A percentile compares a stretch with the other conserved stretches of the same genome.
Conservation (phyloP, 2,888 invertebrate species). For the Dryococelus australis region DNA sequence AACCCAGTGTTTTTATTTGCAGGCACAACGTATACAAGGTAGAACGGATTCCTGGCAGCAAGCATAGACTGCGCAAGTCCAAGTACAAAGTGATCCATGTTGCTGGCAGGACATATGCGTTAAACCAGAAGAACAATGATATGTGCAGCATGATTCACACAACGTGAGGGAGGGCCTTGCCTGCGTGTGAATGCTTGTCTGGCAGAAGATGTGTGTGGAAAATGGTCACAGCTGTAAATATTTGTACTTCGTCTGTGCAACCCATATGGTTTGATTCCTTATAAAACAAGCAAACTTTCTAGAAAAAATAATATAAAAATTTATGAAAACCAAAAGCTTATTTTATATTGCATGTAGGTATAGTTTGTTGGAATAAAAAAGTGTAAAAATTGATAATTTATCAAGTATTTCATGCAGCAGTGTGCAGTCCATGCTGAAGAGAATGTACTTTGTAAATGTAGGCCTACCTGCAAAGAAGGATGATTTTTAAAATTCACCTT, state of each 20-base stretch:
- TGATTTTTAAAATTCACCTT: too few relatives aligned
- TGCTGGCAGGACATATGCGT: slow-evolving; percentile 75
- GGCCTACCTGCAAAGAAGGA: too few relatives aligned
- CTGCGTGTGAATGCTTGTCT: neutral
- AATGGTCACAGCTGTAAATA: neutral
- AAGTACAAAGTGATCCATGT: slow-evolving; percentile 63
- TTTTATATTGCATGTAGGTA: too few relatives aligned
- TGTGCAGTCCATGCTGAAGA: too few relatives aligned
- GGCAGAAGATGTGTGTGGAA: neutral
- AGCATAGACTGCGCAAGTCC: slow-evolving; percentile 67
- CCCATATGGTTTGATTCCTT: neutral
- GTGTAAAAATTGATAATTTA: too few relatives aligned
- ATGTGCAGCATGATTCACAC: slow-evolving; percentile 67
- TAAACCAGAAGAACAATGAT: slow-evolving; percentile 80
- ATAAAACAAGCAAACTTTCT: too few relatives aligned
- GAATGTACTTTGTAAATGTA: too few relatives aligned
- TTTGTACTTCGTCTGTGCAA: neutral
- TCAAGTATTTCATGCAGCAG: too few relatives aligned
- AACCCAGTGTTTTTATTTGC: slow-evolving; percentile 45
- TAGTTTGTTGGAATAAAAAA: too few relatives aligned
- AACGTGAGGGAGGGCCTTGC: neutral
- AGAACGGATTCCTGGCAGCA: slow-evolving; percentile 70
- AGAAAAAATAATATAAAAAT: too few relatives aligned
- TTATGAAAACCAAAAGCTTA: too few relatives aligned
- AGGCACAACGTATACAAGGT: slow-evolving; percentile 71